phyloP scores from a whole-genome alignment of 2,113 vertebrate species.

The Oryzias curvinotus region DNA sequence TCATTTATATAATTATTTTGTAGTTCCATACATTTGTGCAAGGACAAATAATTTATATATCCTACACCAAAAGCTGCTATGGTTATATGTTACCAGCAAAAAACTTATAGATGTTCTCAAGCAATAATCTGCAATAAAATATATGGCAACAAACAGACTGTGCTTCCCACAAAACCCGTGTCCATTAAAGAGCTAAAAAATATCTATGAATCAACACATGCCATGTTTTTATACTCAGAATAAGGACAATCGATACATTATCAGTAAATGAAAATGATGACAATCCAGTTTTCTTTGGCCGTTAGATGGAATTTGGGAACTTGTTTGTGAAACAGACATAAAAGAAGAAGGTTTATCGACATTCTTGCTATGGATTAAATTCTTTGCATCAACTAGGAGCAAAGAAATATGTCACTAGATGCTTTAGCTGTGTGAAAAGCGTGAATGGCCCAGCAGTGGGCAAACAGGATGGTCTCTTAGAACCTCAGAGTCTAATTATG shows the following conservation, averaged over 20 bases:
- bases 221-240: neutral
- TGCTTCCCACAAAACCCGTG: too few species aligned
- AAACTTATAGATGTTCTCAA: too few species aligned
- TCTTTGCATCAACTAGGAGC: slow-evolving; percentile 20
- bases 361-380: slow-evolving; percentile 9
- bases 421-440: slow-evolving; percentile 45
- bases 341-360: slow-evolving; percentile 5
- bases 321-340: slow-evolving; percentile 3
- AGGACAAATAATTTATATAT: too few species aligned
- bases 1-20: too few species aligned
- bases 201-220: too few species aligned
- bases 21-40: too few species aligned
- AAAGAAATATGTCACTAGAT: slow-evolving; percentile 31
- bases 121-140: too few species aligned
- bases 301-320: neutral
- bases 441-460: slow-evolving; percentile 49
- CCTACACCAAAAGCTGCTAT: too few species aligned
- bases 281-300: neutral
- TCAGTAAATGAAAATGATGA: neutral
- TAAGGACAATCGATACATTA: neutral
- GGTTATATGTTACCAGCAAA: too few species aligned
- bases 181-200: too few species aligned
- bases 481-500: slow-evolving; percentile 78
- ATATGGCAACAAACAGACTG: too few species aligned
- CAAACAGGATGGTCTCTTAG: slow-evolving; percentile 62